Evolutionary conservation across 2,888 invertebrate genomes (phyloP).

Genomic region (Eupithecia vulgata): DNA sequence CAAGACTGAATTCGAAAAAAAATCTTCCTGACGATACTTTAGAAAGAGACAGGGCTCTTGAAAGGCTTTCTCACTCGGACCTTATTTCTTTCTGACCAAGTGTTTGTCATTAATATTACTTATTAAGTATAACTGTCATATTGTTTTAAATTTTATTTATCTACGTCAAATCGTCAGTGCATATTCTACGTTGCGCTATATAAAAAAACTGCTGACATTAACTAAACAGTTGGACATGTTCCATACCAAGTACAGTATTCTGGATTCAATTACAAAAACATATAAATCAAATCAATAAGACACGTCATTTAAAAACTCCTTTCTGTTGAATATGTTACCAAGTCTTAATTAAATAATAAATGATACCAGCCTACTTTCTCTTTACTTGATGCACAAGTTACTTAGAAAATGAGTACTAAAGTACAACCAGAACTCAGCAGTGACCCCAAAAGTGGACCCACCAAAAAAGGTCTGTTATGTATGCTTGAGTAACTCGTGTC

Average conservation of each 20-base stretch:
- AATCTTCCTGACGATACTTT: too few species aligned
- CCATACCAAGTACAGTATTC: background rate
- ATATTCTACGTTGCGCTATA: too few species aligned
- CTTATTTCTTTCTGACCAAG: too few species aligned
- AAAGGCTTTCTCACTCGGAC: too few species aligned
- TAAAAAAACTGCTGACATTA: background rate
- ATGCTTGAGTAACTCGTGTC: background rate
- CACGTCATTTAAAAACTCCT: background rate
- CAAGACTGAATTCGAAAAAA: too few species aligned
- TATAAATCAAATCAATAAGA: background rate
- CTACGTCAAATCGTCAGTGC: too few species aligned
- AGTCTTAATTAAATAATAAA: background rate
- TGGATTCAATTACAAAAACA: background rate
- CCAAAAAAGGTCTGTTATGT: background rate
- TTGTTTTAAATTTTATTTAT: too few species aligned
- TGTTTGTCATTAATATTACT: too few species aligned
- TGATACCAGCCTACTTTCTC: too few species aligned
- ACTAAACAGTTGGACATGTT: too few species aligned
- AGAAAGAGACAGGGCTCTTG: too few species aligned
- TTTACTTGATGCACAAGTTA: background rate
- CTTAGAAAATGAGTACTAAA: background rate
- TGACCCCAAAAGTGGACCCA: background rate
- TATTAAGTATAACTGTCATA: too few species aligned
- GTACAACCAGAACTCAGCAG: background rate
- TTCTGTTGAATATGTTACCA: background rate